These are phyloP conservation scores for Halichoeres trimaculatus DNA, from an alignment of 2,113 vertebrate species.

Conservation along the genomic window DNA sequence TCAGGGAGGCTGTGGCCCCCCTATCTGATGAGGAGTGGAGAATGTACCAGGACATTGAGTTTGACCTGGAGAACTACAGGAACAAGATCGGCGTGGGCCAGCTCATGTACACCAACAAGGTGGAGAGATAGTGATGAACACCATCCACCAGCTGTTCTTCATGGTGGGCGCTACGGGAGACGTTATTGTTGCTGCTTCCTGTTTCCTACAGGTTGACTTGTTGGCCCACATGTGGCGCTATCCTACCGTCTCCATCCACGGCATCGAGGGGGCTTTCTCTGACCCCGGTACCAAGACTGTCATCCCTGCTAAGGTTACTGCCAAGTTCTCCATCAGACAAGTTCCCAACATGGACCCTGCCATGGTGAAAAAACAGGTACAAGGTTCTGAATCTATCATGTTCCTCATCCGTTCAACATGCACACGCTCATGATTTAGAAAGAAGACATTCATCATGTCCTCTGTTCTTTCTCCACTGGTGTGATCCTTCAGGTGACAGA, in stretches of 20 bases:
- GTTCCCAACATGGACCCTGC: constrained; percentile 89
- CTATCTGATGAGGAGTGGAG: constrained; percentile 86
- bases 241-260: constrained; percentile 91
- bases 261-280: constrained; percentile 91
- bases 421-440: too few species aligned
- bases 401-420: neutral
- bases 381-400: neutral
- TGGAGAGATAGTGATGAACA: constrained; percentile 46
- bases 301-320: constrained; percentile 90
- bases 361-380: constrained; percentile 88
- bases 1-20: constrained; percentile 84
- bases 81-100: constrained; percentile 80
- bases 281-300: constrained; percentile 90
- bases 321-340: constrained; percentile 93
- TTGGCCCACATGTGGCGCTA: constrained; percentile 90
- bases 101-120: constrained; percentile 91
- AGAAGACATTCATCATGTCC: neutral
- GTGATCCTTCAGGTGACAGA: constrained; percentile 78
- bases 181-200: neutral
- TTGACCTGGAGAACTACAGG: constrained; percentile 86
- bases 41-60: constrained; percentile 85
- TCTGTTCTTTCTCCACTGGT: neutral
- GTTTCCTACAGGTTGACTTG: constrained; percentile 86
- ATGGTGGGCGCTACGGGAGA: neutral
- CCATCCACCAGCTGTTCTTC: too few species aligned